These are phyloP conservation scores for Ramphastos sulfuratus DNA, from an alignment of 2,113 vertebrate species.

Conservation along the genomic window DNA sequence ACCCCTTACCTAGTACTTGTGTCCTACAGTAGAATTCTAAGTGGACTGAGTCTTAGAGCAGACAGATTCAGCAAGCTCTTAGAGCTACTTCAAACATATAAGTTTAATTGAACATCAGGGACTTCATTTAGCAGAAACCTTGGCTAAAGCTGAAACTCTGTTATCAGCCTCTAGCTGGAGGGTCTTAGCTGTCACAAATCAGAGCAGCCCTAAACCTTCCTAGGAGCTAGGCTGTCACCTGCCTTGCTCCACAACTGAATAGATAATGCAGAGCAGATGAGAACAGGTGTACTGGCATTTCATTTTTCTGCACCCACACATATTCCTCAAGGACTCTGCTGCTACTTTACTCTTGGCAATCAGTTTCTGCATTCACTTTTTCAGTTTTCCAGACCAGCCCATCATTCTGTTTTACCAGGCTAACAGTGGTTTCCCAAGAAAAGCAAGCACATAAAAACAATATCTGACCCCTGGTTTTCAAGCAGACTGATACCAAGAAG, in stretches of 20 bases:
- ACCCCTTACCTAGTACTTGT: background rate
- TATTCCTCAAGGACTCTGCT: background rate
- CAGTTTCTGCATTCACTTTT: background rate
- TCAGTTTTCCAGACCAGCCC: background rate
- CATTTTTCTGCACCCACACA: background rate
- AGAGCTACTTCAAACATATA: background rate
- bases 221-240: background rate
- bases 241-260: background rate
- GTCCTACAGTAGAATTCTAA: background rate
- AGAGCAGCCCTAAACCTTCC: background rate
- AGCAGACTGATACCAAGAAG: conserved; percentile 10
- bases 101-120: background rate
- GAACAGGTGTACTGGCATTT: background rate
- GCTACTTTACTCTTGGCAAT: background rate
- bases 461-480: background rate
- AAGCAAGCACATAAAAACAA: background rate
- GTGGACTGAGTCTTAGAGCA: background rate
- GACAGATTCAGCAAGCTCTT: background rate
- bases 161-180: background rate
- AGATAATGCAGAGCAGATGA: background rate
- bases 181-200: background rate
- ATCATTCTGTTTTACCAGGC: background rate
- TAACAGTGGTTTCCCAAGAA: background rate
- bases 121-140: background rate
- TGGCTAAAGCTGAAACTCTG: background rate